These are phyloP conservation scores for Geotrypetes seraphini DNA, from an alignment of 2,797 vertebrate genomes.

Conservation along the genomic window DNA sequence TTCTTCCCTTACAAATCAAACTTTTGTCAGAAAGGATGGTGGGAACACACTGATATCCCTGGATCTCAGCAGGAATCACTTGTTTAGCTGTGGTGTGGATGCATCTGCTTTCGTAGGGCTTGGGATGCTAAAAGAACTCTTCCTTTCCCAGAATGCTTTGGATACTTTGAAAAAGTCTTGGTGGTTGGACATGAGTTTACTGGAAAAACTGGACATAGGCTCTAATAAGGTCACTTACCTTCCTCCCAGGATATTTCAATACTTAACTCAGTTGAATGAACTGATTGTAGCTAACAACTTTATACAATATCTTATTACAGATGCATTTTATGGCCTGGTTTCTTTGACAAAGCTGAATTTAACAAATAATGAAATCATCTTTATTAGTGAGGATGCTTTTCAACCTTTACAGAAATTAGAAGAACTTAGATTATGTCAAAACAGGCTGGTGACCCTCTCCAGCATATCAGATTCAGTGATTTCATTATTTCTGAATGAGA, in stretches of 20 bases:
- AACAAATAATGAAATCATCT: slow-evolving; percentile 4
- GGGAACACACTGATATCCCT: background rate
- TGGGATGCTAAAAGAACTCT: background rate
- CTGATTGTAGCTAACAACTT: slow-evolving; percentile 2
- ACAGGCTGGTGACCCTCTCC: background rate
- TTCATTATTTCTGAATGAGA: background rate
- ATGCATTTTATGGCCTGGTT: slow-evolving; percentile 4
- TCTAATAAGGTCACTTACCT: slow-evolving; percentile 9
- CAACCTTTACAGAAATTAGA: background rate
- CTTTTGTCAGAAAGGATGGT: background rate
- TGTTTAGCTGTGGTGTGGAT: slow-evolving; percentile 2
- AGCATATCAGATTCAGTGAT: background rate
- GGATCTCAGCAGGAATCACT: slow-evolving; percentile 7
- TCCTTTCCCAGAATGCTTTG: slow-evolving; percentile 4
- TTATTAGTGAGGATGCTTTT: slow-evolving; percentile 5
- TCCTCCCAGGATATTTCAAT: slow-evolving; percentile 4
- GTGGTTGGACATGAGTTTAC: slow-evolving; percentile 1
- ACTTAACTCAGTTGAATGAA: background rate
- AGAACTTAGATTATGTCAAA: slow-evolving; percentile 1
- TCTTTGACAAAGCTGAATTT: slow-evolving; percentile 7
- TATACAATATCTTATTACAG: slow-evolving; percentile 10
- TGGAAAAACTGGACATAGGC: background rate
- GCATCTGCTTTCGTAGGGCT: slow-evolving; percentile 1
- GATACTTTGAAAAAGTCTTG: background rate
- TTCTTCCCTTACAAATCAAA: background rate